These are phyloP conservation scores for Antigone vipio DNA, from an alignment of 2,113 vertebrate species.

Conservation along the genomic window DNA sequence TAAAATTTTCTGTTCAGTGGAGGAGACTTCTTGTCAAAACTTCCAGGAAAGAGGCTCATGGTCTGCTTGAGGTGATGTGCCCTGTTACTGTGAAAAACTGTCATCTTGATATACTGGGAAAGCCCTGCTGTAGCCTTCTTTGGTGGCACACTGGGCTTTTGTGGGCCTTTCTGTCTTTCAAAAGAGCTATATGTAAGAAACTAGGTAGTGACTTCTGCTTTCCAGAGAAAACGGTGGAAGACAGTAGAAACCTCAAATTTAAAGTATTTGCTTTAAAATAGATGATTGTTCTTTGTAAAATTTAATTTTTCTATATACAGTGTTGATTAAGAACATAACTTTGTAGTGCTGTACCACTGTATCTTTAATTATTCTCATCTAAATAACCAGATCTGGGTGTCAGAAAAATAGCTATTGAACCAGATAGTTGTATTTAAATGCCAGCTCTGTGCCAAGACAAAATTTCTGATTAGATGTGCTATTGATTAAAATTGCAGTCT, in stretches of 20 bases:
- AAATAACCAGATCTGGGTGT: not conserved
- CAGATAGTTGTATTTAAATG: not conserved
- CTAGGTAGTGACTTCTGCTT: not conserved
- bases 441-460: not conserved
- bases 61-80: not conserved
- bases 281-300: not conserved
- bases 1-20: not conserved
- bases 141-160: not conserved
- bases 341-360: not conserved
- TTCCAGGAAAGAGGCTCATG: not conserved
- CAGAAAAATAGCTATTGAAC: not conserved
- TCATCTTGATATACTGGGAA: not conserved
- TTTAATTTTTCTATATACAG: not conserved
- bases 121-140: not conserved
- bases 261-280: not conserved
- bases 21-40: not conserved
- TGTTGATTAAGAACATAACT: not conserved
- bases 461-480: not conserved
- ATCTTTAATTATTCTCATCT: not conserved
- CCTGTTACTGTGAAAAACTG: not conserved
- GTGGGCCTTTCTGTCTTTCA: not conserved
- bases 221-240: not conserved
- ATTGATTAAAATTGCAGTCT: slow-evolving; percentile 11
- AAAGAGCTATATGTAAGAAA: not conserved
- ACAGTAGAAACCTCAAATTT: not conserved